Percentiles rank a stretch among this genome's conserved stretches.
phyloP scores from a whole-genome alignment of 2,797 vertebrate genomes.

The Semaprochilodus insignis region DNA sequence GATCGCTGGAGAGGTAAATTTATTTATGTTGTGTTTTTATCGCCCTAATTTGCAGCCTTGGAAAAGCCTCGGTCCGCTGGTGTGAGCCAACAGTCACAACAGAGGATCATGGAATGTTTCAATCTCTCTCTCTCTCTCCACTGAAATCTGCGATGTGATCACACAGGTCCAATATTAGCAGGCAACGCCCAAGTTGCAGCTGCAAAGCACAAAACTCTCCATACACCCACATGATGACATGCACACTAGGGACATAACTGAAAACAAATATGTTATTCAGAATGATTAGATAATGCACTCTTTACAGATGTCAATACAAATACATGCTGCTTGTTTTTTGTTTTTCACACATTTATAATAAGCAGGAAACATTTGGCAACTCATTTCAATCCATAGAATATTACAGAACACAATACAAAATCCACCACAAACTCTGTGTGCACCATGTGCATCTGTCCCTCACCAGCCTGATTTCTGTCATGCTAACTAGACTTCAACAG shows the following conservation, averaged over 20 bases:
- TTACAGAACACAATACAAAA: no score
- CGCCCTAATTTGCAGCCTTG: conserved; percentile 53
- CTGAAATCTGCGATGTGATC: not conserved
- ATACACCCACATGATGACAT: not conserved
- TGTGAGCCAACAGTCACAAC: conserved; percentile 68
- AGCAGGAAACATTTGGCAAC: no score
- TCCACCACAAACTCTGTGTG: no score
- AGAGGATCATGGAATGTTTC: conserved; percentile 48
- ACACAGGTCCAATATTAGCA: conserved; percentile 14
- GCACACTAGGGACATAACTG: not conserved
- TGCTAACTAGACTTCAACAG: not conserved
- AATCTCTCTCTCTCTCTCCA: conserved; percentile 19
- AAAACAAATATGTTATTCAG: not conserved
- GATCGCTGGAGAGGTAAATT: conserved; percentile 21
- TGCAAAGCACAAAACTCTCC: conserved; percentile 29
- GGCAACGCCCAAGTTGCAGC: conserved; percentile 37
- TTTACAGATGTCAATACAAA: no score
- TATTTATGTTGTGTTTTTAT: conserved; percentile 48
- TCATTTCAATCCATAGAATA: no score
- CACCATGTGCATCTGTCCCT: not conserved
- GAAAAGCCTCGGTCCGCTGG: conserved; percentile 43
- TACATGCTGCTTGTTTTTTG: no score
- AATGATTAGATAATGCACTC: no score
- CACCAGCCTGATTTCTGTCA: not conserved
- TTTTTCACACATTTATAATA: no score